Evolutionary conservation across 2,113 vertebrate species (phyloP), one percentile per base, ranked within the genome.

Genomic region (Lycocorax pyrrhopterus): DNA sequence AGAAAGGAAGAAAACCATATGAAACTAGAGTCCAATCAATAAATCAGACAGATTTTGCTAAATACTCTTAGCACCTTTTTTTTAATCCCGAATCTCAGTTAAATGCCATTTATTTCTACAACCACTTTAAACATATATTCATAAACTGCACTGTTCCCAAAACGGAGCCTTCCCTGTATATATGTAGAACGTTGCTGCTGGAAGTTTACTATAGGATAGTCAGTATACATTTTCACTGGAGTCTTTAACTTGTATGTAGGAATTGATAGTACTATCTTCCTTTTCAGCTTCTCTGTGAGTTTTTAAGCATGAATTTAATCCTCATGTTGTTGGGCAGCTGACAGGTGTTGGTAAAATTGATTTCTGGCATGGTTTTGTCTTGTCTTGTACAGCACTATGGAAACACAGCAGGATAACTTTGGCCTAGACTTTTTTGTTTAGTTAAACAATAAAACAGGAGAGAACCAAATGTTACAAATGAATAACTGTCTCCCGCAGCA

Each of bases 391-490:
- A 80, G 33, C 2, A 1, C 55, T 90, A n/a, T 75, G 64, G 77
- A 94, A 95, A 91, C 69, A 80, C 44, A 69, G 64, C 62, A 87
- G 37, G 79, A 90, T 46, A 23, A 69, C 9, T 79, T 85, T 43
- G 33, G 19, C 86, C 69, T 85, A 63, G 59, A 95, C 30, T 68
- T 91, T 92, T 96, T 67, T 73, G 5, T 95, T 94, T 95, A 83
- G 86, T 85, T 95, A 89, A 95, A 91, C 51, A 93, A 64, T 49
- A 89, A 94, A 94, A 35, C 20, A 47, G 7, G 12, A 69, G 46
- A 14, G 7, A 91, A 43, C 5, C 15, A 90, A 93, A 74, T 51
- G 23, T 75, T 71, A 75, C 49, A 91, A 91, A 43, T 27, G 2
- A 87, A 51, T 55, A 92, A 79, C n/a, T 29, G 21, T 16, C 76